These are phyloP conservation scores for Heliconius nattereri DNA, from an alignment of 1,140 invertebrate species.

Conservation along the genomic window DNA sequence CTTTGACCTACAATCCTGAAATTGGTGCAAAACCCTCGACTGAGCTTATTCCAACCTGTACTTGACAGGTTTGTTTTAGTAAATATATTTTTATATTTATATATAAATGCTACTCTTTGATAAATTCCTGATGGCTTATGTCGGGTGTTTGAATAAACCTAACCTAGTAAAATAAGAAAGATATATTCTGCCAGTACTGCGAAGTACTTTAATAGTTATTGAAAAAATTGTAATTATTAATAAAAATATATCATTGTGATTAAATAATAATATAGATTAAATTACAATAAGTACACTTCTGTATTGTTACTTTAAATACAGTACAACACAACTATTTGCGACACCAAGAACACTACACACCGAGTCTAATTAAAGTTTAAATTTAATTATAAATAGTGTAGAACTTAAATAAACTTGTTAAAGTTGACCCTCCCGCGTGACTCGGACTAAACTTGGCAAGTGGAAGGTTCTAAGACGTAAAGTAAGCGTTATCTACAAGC, in stretches of 20 bases:
- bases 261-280: not conserved
- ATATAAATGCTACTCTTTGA: conserved; percentile 12
- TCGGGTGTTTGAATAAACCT: not conserved
- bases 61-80: too few species aligned
- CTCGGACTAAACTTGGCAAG: conserved; percentile 72
- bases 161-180: not conserved
- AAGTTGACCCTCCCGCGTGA: conserved; percentile 65
- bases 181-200: not conserved
- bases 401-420: conserved; percentile 71
- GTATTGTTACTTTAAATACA: not conserved
- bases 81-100: conserved; percentile 1
- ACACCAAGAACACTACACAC: conserved; percentile 10
- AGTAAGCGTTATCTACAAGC: conserved; percentile 77
- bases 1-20: too few species aligned
- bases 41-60: too few species aligned
- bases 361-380: conserved; percentile 62
- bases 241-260: not conserved
- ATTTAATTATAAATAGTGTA: conserved; percentile 72
- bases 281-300: not conserved
- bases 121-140: not conserved
- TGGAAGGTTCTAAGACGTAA: conserved; percentile 75
- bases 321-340: not conserved
- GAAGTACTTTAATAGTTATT: too few species aligned
- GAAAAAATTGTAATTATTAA: not conserved
- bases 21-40: too few species aligned